Evolutionary conservation across 2,888 invertebrate species (phyloP).

Genomic region (Polydrusus pterygomalis): DNA sequence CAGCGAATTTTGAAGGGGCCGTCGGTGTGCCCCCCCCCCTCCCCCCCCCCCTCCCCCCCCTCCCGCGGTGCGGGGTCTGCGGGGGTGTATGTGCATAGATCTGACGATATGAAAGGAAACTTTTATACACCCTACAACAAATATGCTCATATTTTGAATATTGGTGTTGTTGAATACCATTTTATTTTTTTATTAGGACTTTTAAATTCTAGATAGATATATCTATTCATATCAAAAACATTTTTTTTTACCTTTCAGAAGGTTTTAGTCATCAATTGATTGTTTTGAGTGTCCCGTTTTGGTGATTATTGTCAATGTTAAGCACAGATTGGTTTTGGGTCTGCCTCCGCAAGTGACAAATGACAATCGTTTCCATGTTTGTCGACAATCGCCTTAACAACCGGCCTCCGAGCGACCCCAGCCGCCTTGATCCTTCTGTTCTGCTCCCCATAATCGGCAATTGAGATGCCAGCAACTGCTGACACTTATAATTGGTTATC

Average conservation of each 20-base stretch:
- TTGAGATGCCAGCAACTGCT: conserved; percentile 64
- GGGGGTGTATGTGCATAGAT: too few relatives aligned
- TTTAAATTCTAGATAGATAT: too few relatives aligned
- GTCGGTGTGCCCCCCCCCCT: too few relatives aligned
- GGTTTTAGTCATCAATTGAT: neutral
- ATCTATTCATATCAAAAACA: neutral
- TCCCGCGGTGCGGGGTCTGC: too few relatives aligned
- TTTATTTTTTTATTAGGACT: too few relatives aligned
- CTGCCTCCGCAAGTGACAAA: conserved; percentile 62
- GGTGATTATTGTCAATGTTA: conserved; percentile 27
- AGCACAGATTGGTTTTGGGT: conserved; percentile 66
- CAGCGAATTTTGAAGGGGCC: too few relatives aligned
- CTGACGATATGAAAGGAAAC: too few relatives aligned
- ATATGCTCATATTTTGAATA: too few relatives aligned
- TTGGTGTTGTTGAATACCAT: too few relatives aligned
- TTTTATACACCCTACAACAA: too few relatives aligned
- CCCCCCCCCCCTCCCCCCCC: too few relatives aligned
- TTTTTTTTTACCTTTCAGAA: neutral
- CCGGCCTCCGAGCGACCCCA: conserved; percentile 56
- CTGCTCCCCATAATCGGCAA: conserved; percentile 58
- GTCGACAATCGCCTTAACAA: conserved; percentile 64
- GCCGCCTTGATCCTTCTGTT: conserved; percentile 57
- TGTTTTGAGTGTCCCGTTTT: conserved; percentile 5
- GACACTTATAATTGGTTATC: conserved; percentile 64
- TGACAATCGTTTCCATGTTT: conserved; percentile 64